A percentile compares a stretch with the other conserved stretches of the same genome.
Conservation (phyloP, 1,140 invertebrate species). For the Bombus difficillimus region DNA sequence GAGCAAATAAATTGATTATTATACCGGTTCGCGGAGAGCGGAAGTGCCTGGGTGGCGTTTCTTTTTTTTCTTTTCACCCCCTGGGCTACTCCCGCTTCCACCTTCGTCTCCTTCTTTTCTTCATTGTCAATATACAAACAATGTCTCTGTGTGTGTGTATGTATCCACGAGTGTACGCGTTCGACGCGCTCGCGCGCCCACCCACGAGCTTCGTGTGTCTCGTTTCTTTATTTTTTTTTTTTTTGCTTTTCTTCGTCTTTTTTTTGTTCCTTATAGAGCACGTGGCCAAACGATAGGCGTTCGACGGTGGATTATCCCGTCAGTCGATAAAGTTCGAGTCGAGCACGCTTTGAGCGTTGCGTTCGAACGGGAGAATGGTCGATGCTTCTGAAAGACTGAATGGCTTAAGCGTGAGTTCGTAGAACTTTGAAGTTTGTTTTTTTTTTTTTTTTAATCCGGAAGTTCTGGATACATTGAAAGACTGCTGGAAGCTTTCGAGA, state of each 20-base stretch:
- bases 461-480: constrained; percentile 7
- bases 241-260: not conserved
- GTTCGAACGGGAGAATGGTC: constrained; percentile 3
- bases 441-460: not conserved
- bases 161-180: constrained; percentile 22
- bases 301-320: not conserved
- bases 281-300: constrained; percentile 10
- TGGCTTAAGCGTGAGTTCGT: constrained; percentile 19
- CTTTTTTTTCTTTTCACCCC: not conserved
- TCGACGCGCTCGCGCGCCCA: constrained; percentile 2
- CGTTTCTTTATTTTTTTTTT: not conserved
- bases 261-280: not conserved
- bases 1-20: constrained; percentile 81
- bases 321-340: constrained; percentile 7
- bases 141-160: constrained; percentile 36
- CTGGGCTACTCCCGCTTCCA: not conserved
- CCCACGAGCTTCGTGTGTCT: not conserved
- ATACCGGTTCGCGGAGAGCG: constrained; percentile 54
- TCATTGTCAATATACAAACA: constrained; percentile 59
- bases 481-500: not conserved
- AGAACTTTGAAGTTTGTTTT: not conserved
- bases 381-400: constrained; percentile 37
- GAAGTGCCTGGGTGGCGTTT: not conserved
- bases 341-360: constrained; percentile 1
- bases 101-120: constrained; percentile 16